Evolutionary conservation across 2,888 invertebrate species (phyloP).

Genomic region (Halictus ligatus): DNA sequence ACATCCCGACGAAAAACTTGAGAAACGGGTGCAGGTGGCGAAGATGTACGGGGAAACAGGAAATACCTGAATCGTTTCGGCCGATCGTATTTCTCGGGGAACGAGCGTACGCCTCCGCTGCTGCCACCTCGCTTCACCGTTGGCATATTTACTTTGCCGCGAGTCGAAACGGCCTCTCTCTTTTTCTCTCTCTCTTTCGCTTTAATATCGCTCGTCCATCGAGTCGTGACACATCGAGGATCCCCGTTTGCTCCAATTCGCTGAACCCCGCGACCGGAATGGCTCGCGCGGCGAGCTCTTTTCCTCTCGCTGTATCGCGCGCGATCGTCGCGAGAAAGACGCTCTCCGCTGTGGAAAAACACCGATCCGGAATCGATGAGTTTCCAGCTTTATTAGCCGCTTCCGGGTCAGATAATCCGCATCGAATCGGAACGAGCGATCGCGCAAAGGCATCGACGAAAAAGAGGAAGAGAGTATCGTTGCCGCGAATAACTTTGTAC

Average conservation of each 20-base stretch:
- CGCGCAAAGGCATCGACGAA: neutral
- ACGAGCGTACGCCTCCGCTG: constrained; percentile 40
- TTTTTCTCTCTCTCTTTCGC: constrained; percentile 18
- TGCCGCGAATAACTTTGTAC: neutral
- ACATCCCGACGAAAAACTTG: constrained; percentile 73
- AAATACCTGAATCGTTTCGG: constrained; percentile 73
- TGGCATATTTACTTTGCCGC: constrained; percentile 57
- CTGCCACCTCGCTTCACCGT: constrained; percentile 32
- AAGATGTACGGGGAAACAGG: constrained; percentile 73
- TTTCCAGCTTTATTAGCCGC: constrained; percentile 5
- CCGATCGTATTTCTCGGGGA: constrained; percentile 70
- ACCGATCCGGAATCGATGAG: neutral
- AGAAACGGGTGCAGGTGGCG: constrained; percentile 74
- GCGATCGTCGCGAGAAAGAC: neutral
- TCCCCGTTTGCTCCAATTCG: neutral
- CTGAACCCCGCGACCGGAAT: neutral
- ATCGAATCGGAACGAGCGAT: neutral
- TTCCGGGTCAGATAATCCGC: neutral
- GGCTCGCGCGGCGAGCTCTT: neutral
- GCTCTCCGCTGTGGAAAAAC: neutral
- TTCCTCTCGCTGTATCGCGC: neutral
- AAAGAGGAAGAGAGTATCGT: neutral
- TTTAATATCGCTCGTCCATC: constrained; percentile 51
- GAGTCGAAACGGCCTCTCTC: constrained; percentile 27
- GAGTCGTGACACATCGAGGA: constrained; percentile 18